Percentiles rank a stretch among this genome's conserved stretches.
Evolutionary conservation across 2,113 vertebrate genomes (phyloP).

Genomic region (Dolichotis patagonum): DNA sequence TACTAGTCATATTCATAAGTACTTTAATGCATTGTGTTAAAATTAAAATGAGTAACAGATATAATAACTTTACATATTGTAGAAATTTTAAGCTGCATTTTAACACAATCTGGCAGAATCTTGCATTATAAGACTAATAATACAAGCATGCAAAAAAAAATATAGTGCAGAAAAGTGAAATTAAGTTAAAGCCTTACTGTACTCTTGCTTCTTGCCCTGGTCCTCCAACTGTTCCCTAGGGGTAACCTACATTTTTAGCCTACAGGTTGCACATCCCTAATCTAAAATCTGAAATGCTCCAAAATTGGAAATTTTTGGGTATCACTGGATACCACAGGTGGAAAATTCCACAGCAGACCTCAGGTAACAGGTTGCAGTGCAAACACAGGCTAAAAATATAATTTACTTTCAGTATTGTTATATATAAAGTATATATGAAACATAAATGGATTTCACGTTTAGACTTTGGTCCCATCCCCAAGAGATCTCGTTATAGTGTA

Average conservation of each 20-base stretch:
- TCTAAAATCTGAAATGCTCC: neutral
- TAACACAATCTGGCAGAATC: neutral
- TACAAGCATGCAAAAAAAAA: neutral
- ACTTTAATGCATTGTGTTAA: neutral
- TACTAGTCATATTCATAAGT: neutral
- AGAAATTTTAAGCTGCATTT: constrained; percentile 2
- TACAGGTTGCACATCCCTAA: neutral
- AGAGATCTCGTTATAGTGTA: neutral
- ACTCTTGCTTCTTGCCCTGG: neutral
- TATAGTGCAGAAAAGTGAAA: neutral
- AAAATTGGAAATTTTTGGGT: neutral
- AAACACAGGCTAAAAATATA: neutral
- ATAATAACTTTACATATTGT: neutral
- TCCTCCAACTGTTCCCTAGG: neutral
- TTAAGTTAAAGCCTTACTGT: neutral
- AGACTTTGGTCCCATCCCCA: neutral
- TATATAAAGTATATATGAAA: neutral
- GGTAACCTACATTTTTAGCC: neutral
- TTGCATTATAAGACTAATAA: neutral
- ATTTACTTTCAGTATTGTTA: neutral
- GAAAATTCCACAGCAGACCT: neutral
- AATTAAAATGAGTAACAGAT: neutral
- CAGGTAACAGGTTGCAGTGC: neutral
- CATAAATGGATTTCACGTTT: neutral
- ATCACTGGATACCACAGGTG: neutral